Conservation (phyloP, 2,888 invertebrate species). For the Dryadula phaetusa region DNA sequence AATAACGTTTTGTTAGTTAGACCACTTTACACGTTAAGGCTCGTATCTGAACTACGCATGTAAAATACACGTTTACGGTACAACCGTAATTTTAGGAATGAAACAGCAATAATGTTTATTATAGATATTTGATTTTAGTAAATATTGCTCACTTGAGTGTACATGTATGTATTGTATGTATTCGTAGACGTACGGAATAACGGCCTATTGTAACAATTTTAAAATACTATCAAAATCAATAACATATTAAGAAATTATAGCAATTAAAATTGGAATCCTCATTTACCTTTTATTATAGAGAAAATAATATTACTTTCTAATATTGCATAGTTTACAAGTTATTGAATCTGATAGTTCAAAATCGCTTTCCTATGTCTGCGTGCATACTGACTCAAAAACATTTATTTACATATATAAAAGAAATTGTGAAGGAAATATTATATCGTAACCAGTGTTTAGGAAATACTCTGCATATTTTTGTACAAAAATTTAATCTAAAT, state of each 20-base stretch:
- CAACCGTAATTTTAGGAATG: constrained; percentile 40
- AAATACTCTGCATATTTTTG: constrained; percentile 74
- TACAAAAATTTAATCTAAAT: constrained; percentile 63
- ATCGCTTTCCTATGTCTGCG: constrained; percentile 47
- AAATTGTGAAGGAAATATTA: constrained; percentile 50
- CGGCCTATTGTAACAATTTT: constrained; percentile 16
- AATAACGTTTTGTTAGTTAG: background rate
- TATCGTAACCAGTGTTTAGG: constrained; percentile 59
- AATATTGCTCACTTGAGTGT: constrained; percentile 50
- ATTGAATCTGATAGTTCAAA: constrained; percentile 11
- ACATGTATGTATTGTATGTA: constrained; percentile 38
- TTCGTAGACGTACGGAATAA: constrained; percentile 47
- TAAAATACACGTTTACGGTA: constrained; percentile 38
- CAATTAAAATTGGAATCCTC: background rate
- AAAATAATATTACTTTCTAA: background rate
- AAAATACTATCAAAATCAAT: constrained; percentile 12
- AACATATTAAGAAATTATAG: constrained; percentile 8
- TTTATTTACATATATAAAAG: constrained; percentile 46
- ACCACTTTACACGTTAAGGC: background rate
- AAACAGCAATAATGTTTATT: constrained; percentile 52
- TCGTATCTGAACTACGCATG: constrained; percentile 7
- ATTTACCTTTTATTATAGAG: background rate
- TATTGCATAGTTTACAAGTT: background rate
- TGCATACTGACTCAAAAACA: constrained; percentile 49
- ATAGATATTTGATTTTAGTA: constrained; percentile 42